These are phyloP conservation scores for Semotilus atromaculatus DNA, from an alignment of 2,797 vertebrate species.

Conservation along the genomic window DNA sequence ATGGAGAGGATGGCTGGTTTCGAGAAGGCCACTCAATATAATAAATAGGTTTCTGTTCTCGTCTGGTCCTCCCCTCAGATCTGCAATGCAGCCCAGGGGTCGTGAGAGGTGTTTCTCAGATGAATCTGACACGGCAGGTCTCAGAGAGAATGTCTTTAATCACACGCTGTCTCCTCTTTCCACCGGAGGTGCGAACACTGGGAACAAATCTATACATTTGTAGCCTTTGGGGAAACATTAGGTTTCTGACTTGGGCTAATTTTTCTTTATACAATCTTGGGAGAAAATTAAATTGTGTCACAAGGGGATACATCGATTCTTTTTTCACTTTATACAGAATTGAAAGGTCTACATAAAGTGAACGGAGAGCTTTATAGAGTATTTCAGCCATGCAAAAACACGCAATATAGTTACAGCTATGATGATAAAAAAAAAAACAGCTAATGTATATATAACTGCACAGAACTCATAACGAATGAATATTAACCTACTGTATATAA, in stretches of 20 bases:
- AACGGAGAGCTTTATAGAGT: not conserved
- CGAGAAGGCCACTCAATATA: constrained; percentile 28
- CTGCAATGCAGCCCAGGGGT: constrained; percentile 34
- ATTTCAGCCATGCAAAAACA: too few species aligned
- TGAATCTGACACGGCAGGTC: not conserved
- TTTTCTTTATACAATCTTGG: constrained; percentile 31
- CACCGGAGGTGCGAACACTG: not conserved
- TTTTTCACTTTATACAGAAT: not conserved
- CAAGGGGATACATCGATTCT: not conserved
- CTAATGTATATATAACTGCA: not conserved
- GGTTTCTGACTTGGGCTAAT: constrained; percentile 14
- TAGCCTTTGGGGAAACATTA: constrained; percentile 42
- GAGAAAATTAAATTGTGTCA: constrained; percentile 22
- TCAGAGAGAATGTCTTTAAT: constrained; percentile 33
- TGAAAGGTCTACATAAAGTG: not conserved
- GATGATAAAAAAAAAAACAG: not conserved
- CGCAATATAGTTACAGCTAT: not conserved
- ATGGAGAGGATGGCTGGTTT: constrained; percentile 14
- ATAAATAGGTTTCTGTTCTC: constrained; percentile 30
- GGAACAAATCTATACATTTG: constrained; percentile 27
- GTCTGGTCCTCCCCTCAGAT: constrained; percentile 23
- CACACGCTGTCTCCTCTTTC: constrained; percentile 31
- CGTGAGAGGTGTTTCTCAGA: constrained; percentile 15
- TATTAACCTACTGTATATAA: not conserved
- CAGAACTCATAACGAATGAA: not conserved